Evolutionary conservation across 2,888 invertebrate genomes (phyloP), one percentile per base, ranked within the genome.

Genomic region (Sesamia inferens): DNA sequence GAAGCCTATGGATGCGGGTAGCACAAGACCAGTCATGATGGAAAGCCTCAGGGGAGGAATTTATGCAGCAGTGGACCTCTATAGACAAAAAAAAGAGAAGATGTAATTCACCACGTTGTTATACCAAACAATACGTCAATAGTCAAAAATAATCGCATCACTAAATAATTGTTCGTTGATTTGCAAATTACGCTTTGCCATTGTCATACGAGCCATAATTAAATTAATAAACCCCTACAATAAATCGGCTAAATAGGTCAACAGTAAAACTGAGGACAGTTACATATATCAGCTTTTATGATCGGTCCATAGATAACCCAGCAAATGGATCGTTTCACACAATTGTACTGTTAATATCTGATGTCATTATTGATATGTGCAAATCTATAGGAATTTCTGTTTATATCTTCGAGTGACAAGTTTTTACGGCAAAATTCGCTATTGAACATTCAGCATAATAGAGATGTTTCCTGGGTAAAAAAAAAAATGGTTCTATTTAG

Each of bases 91-190:
- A 31, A 3, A 31, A 31, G 31, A 31, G 31, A 31, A 31, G 31
- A 31, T 31, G 3, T 31, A 31, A 31, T 31, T 31, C 31, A 24
- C 24, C 3, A 42, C 1, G 8, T 55, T n/a, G 51, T 3, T 58
- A 24, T 31, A 5, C 11, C 5, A 0, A 65, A 61, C 58, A 59
- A 76, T 22, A 47, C 4, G 7, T 42, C 7, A 7, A 4, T 59
- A 48, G 63, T 19, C n/a, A 39, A 47, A 64, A 59, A 71, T 59
- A 10, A 42, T 63, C 7, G 19, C 5, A 2, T 54, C 58, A 64
- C 8, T 59, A 16, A 71, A 55, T 54, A 11, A 64, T 72, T 39
- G 62, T 78, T 76, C 73, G 72, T 48, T 64, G 64, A 55, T 10
- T 79, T 14, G 31, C 44, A 24, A 72, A 72, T 79, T 42, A 72